Base-by-base conservation (phyloP, 1,140 invertebrate species). In the Lepidostoma basale region DNA sequence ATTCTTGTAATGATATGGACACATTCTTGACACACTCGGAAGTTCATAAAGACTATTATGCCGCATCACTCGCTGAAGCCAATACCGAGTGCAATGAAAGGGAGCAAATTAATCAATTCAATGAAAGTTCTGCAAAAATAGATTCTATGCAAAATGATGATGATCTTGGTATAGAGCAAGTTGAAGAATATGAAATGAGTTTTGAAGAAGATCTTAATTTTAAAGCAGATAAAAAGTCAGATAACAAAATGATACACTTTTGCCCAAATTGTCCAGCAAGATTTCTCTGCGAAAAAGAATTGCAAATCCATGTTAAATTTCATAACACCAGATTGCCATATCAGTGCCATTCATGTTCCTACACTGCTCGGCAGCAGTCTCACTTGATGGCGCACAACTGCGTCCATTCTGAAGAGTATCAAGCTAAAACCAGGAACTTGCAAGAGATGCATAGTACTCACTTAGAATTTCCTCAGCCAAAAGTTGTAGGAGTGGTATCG, bases 331-430 rank as follows among this genome's bases (percentile, higher is more conserved):
- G 85, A 12, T 81, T 88, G 52, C 77, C 85, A 5, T 88, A 88
- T 71, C 85, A 88, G 62, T 95, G 93, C 74, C 84, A 88, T 54
- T 87, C 85, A 76, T 95, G 93, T 75, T 88, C 90, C n/a, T 95
- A 92, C 76, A 87, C 90, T 0, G 88, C 91, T 0, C 79, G 87
- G 0, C 88, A 92, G 72, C 85, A 87, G 66, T 82, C 84, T 1
- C 86, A 93, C 75, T 78, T 95, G 8, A 75, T 85, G n/a, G 85
- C 88, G 3, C 94, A 96, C 78, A 81, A 85, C 2, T 87, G 88
- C 73, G 92, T 95, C 0, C 94, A 96, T 76, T 88, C 89, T 3
- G 83, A 87, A 4, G 91, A 94, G 73, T 96, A 96, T 78, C 88
- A 94, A 78, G 87, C 91, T 42, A 87, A 90, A 74, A 93, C 91